A percentile compares a stretch with the other conserved stretches of the same genome.
These are phyloP conservation scores for Lamellibrachia satsuma DNA, from an alignment of 2,888 invertebrate genomes.

Conservation along the genomic window DNA sequence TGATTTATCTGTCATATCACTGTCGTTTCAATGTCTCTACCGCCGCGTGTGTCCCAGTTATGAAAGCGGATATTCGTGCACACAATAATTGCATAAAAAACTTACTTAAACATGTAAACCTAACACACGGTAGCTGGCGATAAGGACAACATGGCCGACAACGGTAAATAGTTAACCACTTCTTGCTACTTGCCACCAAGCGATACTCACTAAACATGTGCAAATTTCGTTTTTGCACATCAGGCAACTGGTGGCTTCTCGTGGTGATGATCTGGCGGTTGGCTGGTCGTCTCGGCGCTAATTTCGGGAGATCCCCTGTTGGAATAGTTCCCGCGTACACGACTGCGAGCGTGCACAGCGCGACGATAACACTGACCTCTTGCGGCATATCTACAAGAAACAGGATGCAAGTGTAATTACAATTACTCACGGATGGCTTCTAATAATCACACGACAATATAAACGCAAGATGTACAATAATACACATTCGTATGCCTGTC, in stretches of 20 bases:
- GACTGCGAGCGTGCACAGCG: not conserved
- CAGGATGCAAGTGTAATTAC: not conserved
- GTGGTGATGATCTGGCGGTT: not conserved
- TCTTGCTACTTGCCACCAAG: not conserved
- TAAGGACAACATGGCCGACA: too few species aligned
- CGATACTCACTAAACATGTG: not conserved
- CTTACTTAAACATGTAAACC: too few species aligned
- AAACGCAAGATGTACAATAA: too few species aligned
- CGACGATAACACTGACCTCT: not conserved
- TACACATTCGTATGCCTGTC: too few species aligned
- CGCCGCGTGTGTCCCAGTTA: too few species aligned
- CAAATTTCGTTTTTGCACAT: not conserved
- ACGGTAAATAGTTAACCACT: too few species aligned
- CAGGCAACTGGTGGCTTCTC: not conserved
- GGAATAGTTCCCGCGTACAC: slow-evolving; percentile 10
- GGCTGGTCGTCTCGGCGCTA: not conserved
- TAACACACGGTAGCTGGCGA: too few species aligned
- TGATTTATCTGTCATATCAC: too few species aligned
- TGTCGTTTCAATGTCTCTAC: too few species aligned
- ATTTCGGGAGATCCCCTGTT: not conserved
- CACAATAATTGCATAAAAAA: too few species aligned
- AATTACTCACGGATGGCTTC: not conserved
- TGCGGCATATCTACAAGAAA: not conserved
- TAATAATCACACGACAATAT: too few species aligned
- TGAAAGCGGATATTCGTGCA: too few species aligned